Evolutionary conservation across 2,797 vertebrate genomes (phyloP), one percentile per base, ranked within the genome.

Genomic region (Apodemus agrarius): DNA sequence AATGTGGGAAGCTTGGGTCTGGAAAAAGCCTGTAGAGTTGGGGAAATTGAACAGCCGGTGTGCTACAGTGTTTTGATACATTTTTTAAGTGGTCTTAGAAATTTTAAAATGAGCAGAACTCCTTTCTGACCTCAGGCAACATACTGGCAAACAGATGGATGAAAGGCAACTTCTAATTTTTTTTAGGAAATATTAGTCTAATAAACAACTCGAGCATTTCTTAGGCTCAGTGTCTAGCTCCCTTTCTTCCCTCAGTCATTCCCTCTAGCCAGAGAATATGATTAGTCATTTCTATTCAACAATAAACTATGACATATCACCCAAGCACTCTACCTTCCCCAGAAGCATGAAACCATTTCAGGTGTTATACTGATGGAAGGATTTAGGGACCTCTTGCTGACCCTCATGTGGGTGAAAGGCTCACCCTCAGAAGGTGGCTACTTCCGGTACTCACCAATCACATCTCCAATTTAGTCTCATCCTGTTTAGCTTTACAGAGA

Each of bases 11-110:
- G 93, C 96, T 54, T 74, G 67, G 75, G 85, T 69, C 75, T 86
- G 37, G 90, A 80, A 97, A 96, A 95, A 95, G 63, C 82, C 67
- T 89, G 52, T 82, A 90, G 57, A 95, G 97, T 94, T 94, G 69
- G 88, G 26, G 31, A 90, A 95, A 97, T 93, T 95, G 86, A 92
- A 95, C 90, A 97, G 82, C 93, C 94, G 82, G 78, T 83, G 63
- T 75, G 75, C 78, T 95, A 92, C 86, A 84, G 74, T 97, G 88
- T 96, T 98, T 95, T 86, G 83, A 94, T 91, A 94, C 83, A 90
- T 81, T 92, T 96, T 97, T 97, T 7, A 97, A 97, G 91, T 57
- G 84, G 72, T 74, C 90, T 94, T 95, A 80, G 84, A 95, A 91
- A 96, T 93, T 93, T 81, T 89, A 86, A 34, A 96, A 86, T 37